These are phyloP conservation scores for Gephyroberyx darwinii DNA, from an alignment of 2,797 vertebrate species.

Conservation along the genomic window DNA sequence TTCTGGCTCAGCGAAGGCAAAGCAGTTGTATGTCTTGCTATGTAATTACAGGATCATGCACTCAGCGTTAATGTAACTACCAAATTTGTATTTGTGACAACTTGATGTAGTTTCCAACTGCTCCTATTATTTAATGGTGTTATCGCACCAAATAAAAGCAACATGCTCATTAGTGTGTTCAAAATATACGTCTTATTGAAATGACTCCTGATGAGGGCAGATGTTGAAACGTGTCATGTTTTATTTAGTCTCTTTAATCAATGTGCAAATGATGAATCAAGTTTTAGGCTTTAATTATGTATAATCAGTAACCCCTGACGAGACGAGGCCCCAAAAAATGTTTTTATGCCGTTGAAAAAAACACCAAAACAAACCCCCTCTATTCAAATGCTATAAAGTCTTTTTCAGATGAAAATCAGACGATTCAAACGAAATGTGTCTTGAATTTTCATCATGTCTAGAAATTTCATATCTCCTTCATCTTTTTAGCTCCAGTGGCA, in stretches of 20 bases:
- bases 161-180: neutral
- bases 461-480: no score
- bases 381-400: no score
- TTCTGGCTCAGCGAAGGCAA: neutral
- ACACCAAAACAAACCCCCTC: no score
- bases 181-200: neutral
- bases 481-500: no score
- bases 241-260: constrained; percentile 22
- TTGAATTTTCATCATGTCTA: no score
- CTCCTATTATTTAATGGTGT: neutral
- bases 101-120: constrained; percentile 6
- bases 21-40: neutral
- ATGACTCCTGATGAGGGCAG: neutral
- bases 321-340: no score
- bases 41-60: constrained; percentile 21
- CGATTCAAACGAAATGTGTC: no score
- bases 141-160: constrained; percentile 12
- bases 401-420: no score
- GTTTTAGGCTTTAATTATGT: neutral
- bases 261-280: constrained; percentile 16
- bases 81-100: constrained; percentile 1
- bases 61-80: constrained; percentile 12
- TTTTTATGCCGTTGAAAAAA: no score
- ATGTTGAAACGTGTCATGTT: constrained; percentile 9
- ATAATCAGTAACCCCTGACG: no score